Conservation (phyloP, 2,888 invertebrate species). For the Diaperis boleti region DNA sequence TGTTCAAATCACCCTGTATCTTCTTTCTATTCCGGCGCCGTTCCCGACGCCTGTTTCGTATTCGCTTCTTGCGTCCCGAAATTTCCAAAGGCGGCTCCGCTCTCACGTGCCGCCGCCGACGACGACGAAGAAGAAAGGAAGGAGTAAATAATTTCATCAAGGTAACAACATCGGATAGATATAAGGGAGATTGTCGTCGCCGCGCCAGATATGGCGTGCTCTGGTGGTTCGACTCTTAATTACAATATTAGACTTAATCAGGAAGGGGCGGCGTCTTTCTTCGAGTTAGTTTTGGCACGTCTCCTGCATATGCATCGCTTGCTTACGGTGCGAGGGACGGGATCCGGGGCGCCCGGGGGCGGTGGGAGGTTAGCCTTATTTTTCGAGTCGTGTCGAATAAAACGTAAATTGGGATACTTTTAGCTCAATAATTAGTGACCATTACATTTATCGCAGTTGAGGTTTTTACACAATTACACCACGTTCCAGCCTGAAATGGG, state of each 20-base stretch:
- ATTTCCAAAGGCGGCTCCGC: constrained; percentile 26
- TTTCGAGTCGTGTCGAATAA: too few species aligned
- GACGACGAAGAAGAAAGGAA: constrained; percentile 32
- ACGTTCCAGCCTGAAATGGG: too few species aligned
- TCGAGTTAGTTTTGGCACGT: constrained; percentile 48
- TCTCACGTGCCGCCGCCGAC: constrained; percentile 27
- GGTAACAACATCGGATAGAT: constrained; percentile 43
- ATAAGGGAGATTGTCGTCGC: constrained; percentile 38
- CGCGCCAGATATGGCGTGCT: constrained; percentile 44
- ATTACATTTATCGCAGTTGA: too few species aligned
- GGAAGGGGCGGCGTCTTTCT: constrained; percentile 52
- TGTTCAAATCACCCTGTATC: too few species aligned
- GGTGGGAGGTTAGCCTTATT: too few species aligned
- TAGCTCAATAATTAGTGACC: too few species aligned
- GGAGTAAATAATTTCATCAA: constrained; percentile 44
- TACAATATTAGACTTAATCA: constrained; percentile 59
- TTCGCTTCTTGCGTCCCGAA: constrained; percentile 30
- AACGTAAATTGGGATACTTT: too few species aligned
- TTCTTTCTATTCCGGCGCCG: neutral
- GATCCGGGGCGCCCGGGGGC: constrained; percentile 44
- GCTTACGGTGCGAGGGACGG: constrained; percentile 49
- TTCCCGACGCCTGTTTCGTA: constrained; percentile 23
- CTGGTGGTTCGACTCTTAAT: constrained; percentile 55
- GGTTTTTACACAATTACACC: too few species aligned
- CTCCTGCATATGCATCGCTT: constrained; percentile 57